Conservation (phyloP, 2,888 invertebrate genomes). For the Agonum fuliginosum region DNA sequence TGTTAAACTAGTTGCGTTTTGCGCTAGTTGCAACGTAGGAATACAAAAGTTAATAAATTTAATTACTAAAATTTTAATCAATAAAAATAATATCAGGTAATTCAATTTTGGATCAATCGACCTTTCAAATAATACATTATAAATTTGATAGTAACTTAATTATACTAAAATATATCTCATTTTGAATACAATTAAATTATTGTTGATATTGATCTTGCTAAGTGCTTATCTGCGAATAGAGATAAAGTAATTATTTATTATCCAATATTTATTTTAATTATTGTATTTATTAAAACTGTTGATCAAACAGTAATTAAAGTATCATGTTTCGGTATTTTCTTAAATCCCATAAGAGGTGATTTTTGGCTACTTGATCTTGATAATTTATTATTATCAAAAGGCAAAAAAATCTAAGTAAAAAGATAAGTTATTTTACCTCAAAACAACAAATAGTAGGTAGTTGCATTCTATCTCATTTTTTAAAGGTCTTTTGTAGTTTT, state of each 20-base stretch:
- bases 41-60: not conserved
- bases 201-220: conserved; percentile 13
- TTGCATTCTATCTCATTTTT: too few relatives aligned
- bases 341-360: too few relatives aligned
- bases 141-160: conserved; percentile 19
- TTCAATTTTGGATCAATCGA: not conserved
- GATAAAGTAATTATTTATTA: conserved; percentile 26
- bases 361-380: too few relatives aligned
- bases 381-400: too few relatives aligned
- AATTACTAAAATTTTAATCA: not conserved
- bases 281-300: not conserved
- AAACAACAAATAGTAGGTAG: too few relatives aligned
- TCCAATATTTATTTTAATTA: conserved; percentile 4
- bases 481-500: too few relatives aligned
- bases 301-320: not conserved
- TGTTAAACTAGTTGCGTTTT: conserved; percentile 17
- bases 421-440: too few relatives aligned
- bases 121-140: not conserved
- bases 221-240: not conserved
- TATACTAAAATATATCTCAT: conserved; percentile 9
- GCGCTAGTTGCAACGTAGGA: not conserved
- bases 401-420: too few relatives aligned
- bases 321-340: too few relatives aligned
- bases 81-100: conserved; percentile 4
- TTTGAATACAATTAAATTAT: conserved; percentile 21